Evolutionary conservation across 2,797 vertebrate genomes (phyloP).

Genomic region (Gobionotothen gibberifrons): DNA sequence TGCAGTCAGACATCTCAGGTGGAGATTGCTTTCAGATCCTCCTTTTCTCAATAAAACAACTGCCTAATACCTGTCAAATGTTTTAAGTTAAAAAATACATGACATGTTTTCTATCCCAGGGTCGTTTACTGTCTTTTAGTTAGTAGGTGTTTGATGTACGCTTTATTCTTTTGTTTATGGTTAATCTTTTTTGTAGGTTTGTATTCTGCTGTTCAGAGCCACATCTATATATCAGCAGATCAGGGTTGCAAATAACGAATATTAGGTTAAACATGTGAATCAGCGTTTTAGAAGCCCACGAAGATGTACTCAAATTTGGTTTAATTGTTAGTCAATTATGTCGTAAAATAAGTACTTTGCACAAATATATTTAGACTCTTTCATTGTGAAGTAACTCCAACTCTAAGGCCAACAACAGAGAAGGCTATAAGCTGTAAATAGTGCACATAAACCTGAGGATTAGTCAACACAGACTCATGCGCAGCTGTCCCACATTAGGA

Average conservation of each 20-base stretch:
- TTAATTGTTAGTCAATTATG: too few species aligned
- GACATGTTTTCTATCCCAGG: not conserved
- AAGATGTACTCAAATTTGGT: too few species aligned
- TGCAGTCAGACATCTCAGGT: not conserved
- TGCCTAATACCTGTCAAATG: not conserved
- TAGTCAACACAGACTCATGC: slow-evolving; percentile 10
- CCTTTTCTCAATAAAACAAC: not conserved
- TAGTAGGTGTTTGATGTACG: too few species aligned
- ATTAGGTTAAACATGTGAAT: too few species aligned
- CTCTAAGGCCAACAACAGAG: not conserved
- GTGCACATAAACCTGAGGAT: slow-evolving; percentile 32
- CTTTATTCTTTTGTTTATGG: too few species aligned
- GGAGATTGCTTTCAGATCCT: not conserved
- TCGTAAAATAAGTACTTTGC: not conserved
- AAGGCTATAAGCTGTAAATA: slow-evolving; percentile 9
- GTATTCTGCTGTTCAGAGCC: too few species aligned
- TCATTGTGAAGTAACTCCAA: not conserved
- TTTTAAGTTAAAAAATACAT: too few species aligned
- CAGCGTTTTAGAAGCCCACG: too few species aligned
- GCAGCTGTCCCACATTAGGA: not conserved
- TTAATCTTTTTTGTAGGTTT: too few species aligned
- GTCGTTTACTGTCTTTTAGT: too few species aligned
- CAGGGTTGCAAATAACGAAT: too few species aligned
- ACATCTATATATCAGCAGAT: too few species aligned
- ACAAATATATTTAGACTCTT: slow-evolving; percentile 1